Evolutionary conservation across 2,888 invertebrate species (phyloP), one percentile per base, ranked within the genome.

Genomic region (Agrilus mali): DNA sequence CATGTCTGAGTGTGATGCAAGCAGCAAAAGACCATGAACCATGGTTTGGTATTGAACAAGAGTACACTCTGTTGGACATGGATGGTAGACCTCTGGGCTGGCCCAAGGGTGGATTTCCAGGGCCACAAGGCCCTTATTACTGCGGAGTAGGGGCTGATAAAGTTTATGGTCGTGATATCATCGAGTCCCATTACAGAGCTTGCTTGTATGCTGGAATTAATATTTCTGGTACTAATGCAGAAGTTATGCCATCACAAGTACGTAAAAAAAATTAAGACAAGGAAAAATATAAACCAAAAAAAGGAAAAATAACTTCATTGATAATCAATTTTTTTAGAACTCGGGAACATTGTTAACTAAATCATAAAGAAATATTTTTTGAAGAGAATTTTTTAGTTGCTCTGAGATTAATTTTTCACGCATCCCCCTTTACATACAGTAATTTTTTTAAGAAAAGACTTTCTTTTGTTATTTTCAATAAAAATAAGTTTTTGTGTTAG

Each of bases 91-190:
- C 85, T 0, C 74, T 82, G 39, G 85, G 84, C 13, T 86, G 85
- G 84, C 85, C 85, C 0, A 77, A 50, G 39, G 51, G 50, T n/a
- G 77, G 77, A 1, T 81, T 74, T 55, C 82, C 82, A 0, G 78
- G 76, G 1, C 80, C 80, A 0, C 77, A 79, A 27, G 83, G 86
- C 1, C 84, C 85, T 0, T 89, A 88, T 65, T 90, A 89, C 63
- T 89, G 89, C 59, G 86, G 83, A 33, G 83, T 84, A 1, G 89
- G 89, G 6, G 80, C 85, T 1, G 75, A 80, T 56, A 80, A 76
- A 53, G 82, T 83, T 6, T 82, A 79, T 51, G 88, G 84, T 1
- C 73, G 90, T 42, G 87, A 88, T 59, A 74, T 90, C 6, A 80
- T 85, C 51, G 89, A 92, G 60, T 81, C 86, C 2, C 86, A 88